phyloP scores from a whole-genome alignment of 2,888 invertebrate genomes.

The Drosophila greeni region DNA sequence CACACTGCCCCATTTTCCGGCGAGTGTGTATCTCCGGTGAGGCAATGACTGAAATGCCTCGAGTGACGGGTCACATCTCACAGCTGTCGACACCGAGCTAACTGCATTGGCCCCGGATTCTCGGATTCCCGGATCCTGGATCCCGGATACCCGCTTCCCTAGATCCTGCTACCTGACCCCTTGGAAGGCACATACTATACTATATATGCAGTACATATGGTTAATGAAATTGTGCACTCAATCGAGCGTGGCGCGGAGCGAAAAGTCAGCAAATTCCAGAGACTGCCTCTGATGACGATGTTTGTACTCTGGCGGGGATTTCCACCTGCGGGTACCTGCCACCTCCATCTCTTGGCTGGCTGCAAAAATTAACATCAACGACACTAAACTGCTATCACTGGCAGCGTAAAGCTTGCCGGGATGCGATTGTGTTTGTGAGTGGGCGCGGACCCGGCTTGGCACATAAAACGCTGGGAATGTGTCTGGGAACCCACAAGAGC shows the following conservation, averaged over 20 bases:
- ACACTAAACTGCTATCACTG: slow-evolving; percentile 67
- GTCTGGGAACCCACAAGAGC: slow-evolving; percentile 47
- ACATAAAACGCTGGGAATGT: slow-evolving; percentile 58
- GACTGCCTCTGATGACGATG: slow-evolving; percentile 34
- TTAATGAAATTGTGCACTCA: slow-evolving; percentile 73
- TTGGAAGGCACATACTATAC: slow-evolving; percentile 48
- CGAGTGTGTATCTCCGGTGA: slow-evolving; percentile 3
- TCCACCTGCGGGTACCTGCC: slow-evolving; percentile 8
- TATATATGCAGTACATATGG: slow-evolving; percentile 33
- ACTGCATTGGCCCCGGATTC: slow-evolving; percentile 46
- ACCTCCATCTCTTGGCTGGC: slow-evolving; percentile 40
- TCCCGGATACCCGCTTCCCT: neutral
- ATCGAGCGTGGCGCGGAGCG: slow-evolving; percentile 70
- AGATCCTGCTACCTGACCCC: slow-evolving; percentile 26
- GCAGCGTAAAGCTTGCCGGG: slow-evolving; percentile 63
- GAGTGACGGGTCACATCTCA: slow-evolving; percentile 24
- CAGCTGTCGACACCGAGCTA: slow-evolving; percentile 43
- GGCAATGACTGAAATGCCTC: slow-evolving; percentile 24
- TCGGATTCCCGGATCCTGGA: neutral
- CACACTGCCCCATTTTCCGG: neutral
- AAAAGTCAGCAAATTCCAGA: slow-evolving; percentile 70
- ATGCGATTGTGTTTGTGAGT: slow-evolving; percentile 12
- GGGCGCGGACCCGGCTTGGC: slow-evolving; percentile 8
- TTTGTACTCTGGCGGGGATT: neutral
- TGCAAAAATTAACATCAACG: slow-evolving; percentile 69